Base-by-base conservation (phyloP, 2,113 vertebrate genomes). In the Tetrao urogallus region DNA sequence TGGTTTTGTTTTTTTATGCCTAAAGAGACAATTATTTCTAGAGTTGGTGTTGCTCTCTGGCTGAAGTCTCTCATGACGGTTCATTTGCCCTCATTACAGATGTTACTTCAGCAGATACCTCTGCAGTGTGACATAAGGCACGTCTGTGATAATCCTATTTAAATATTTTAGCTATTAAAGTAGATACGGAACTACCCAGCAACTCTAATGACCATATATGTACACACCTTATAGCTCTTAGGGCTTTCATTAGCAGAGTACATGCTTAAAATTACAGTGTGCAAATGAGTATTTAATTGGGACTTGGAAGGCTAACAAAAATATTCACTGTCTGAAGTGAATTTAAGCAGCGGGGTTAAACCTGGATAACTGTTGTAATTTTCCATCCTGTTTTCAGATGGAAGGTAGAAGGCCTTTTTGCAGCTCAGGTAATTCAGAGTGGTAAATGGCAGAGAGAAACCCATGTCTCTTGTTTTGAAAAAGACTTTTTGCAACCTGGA, bases 151-250 rank as follows among this genome's bases (percentile, higher is more conserved):
- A 95, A 92, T 91, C 78, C 88, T 50, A n/a, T 47, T 94, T 93
- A 91, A 82, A 88, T 94, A 77, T 89, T 95, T 89, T 56, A 47
- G 50, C 86, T 92, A 86, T 95, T 92, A 83, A 88, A 94, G 50
- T 10, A 82, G 75, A 74, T 78, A 82, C 69, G 63, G 66, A 88
- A 57, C 77, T 69, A 84, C 93, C 67, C 5, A 86, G 80, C 90
- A 89, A 40, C 58, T 66, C 25, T 81, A 69, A 95, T 66, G 69
- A 47, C 47, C 7, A 2, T 63, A 19, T 66, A 69, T 25, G 24
- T 48, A 8, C 13, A 27, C 11, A 2, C 27, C 93, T 83, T 71
- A 66, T 57, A 83, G 75, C 81, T 92, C 19, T 86, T 90, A 82
- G 0, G 21, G 73, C 82, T 93, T 83, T 82, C 90, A 79, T 18